Conservation (phyloP, 1,140 invertebrate species). For the Akabosia matsudoensis region DNA sequence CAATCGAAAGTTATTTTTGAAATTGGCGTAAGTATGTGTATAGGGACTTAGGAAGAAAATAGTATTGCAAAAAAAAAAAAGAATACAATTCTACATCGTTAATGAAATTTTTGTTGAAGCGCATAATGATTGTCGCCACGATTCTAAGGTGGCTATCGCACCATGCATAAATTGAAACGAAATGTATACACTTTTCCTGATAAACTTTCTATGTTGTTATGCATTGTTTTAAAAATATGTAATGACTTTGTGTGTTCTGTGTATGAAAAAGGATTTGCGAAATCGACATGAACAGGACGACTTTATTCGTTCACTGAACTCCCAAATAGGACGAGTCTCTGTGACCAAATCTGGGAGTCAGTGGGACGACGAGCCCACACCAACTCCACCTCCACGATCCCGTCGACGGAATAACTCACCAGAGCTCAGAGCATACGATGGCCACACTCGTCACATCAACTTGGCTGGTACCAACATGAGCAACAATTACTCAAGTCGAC, state of each 20-base stretch:
- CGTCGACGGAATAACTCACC: conserved; percentile 49
- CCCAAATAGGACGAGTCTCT: conserved; percentile 40
- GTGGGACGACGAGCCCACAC: conserved; percentile 45
- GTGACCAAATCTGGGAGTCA: conserved; percentile 45
- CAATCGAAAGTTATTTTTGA: too few species aligned
- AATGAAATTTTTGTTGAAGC: too few species aligned
- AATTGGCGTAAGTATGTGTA: too few species aligned
- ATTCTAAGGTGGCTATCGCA: too few species aligned
- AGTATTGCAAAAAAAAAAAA: too few species aligned
- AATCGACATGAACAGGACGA: conserved; percentile 42
- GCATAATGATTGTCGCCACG: too few species aligned
- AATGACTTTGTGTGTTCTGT: neutral
- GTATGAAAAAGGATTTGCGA: conserved; percentile 36
- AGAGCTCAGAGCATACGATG: conserved; percentile 50
- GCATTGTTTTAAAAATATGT: too few species aligned
- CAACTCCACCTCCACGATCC: conserved; percentile 43
- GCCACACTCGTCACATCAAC: conserved; percentile 48
- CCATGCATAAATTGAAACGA: too few species aligned
- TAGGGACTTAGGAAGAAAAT: too few species aligned
- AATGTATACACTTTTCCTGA: too few species aligned
- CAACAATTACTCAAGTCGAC: conserved; percentile 34
- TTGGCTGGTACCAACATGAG: conserved; percentile 40
- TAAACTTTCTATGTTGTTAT: too few species aligned
- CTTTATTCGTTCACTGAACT: conserved; percentile 45
- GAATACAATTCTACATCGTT: too few species aligned